phyloP scores from a whole-genome alignment of 1,140 invertebrate genomes.

The Melipona quadrifasciata region DNA sequence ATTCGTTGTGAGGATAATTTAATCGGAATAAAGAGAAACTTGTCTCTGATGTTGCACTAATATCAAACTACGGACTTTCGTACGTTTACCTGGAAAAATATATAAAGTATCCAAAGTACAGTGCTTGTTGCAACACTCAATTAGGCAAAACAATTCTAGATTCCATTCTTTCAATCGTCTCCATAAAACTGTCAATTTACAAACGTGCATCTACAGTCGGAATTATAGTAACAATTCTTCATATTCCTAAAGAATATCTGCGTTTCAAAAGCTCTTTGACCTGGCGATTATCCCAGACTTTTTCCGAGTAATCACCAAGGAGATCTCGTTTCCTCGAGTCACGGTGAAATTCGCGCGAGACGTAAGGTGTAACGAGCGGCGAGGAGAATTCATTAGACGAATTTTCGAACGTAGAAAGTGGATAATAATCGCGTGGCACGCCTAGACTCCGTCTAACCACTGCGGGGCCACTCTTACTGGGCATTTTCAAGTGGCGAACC shows the following conservation, averaged over 20 bases:
- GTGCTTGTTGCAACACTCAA: too few relatives aligned
- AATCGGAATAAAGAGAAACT: too few relatives aligned
- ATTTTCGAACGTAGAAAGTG: slow-evolving; percentile 27
- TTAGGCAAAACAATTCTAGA: too few relatives aligned
- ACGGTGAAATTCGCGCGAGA: background rate
- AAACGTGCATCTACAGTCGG: too few relatives aligned
- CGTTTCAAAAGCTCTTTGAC: too few relatives aligned
- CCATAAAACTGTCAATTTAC: too few relatives aligned
- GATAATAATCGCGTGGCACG: background rate
- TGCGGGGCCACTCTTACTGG: background rate
- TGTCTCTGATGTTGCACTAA: background rate
- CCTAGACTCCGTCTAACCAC: background rate
- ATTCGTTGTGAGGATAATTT: background rate
- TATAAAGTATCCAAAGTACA: too few relatives aligned
- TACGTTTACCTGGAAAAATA: too few relatives aligned
- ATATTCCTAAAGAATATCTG: too few relatives aligned
- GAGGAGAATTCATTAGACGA: background rate
- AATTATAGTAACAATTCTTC: too few relatives aligned
- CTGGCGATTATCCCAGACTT: background rate
- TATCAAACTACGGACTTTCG: too few relatives aligned
- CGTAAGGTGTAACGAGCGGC: background rate
- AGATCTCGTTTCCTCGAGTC: background rate
- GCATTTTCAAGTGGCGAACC: background rate
- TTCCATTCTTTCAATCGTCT: too few relatives aligned
- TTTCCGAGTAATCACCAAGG: background rate